Evolutionary conservation across 2,888 invertebrate genomes (phyloP).

Genomic region (Beris chalybata): DNA sequence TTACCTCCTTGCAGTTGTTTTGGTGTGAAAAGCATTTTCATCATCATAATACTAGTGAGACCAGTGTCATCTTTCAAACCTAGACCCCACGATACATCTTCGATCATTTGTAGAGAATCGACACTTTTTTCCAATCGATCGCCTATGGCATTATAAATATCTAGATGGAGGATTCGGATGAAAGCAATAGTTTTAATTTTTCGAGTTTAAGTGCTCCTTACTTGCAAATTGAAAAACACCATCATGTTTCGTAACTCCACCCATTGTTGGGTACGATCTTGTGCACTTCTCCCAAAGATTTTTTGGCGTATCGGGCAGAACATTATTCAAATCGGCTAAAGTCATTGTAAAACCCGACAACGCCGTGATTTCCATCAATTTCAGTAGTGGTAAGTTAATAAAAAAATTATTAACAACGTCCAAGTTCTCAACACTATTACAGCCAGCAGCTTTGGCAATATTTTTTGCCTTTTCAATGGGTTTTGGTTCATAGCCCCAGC

Average conservation of each 20-base stretch:
- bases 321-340: conserved; percentile 42
- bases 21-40: conserved; percentile 53
- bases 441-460: conserved; percentile 53
- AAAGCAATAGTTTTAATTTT: conserved; percentile 27
- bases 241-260: conserved; percentile 58
- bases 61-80: conserved; percentile 49
- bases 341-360: conserved; percentile 46
- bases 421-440: conserved; percentile 45
- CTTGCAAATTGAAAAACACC: conserved; percentile 56
- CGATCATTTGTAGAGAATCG: conserved; percentile 34
- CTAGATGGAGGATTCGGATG: not conserved
- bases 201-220: conserved; percentile 40
- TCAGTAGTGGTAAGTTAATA: conserved; percentile 43
- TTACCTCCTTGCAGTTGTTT: conserved; percentile 51
- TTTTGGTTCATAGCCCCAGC: conserved; percentile 57
- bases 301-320: conserved; percentile 43
- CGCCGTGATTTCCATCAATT: conserved; percentile 42
- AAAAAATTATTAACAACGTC: conserved; percentile 48
- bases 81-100: conserved; percentile 36
- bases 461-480: conserved; percentile 50
- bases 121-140: conserved; percentile 4
- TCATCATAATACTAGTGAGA: conserved; percentile 51
- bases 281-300: conserved; percentile 41
- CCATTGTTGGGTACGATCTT: conserved; percentile 50
- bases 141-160: conserved; percentile 11